Percentiles rank a stretch among this genome's conserved stretches.
These are phyloP conservation scores for Meandrusa payeni DNA, from an alignment of 2,888 invertebrate genomes.

Conservation along the genomic window DNA sequence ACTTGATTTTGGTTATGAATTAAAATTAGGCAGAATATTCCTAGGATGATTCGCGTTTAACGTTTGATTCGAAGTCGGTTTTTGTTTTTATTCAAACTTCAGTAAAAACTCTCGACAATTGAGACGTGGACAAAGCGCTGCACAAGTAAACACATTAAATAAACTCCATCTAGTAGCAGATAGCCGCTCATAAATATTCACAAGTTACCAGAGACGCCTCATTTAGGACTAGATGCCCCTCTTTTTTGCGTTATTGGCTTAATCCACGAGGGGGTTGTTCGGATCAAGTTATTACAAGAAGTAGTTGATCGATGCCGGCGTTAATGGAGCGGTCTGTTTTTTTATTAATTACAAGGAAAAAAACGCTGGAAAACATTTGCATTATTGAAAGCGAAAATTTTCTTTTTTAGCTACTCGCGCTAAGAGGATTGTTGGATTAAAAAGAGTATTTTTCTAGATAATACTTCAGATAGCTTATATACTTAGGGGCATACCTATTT, in stretches of 20 bases:
- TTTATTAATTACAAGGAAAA: constrained; percentile 61
- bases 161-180: constrained; percentile 50
- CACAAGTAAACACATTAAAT: constrained; percentile 52
- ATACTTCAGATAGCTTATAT: too few relatives aligned
- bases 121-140: constrained; percentile 21
- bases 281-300: constrained; percentile 64
- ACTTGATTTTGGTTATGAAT: too few relatives aligned
- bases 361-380: constrained; percentile 14
- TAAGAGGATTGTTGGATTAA: too few relatives aligned
- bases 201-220: constrained; percentile 71
- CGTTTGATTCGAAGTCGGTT: too few relatives aligned
- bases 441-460: too few relatives aligned
- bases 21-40: too few relatives aligned
- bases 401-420: too few relatives aligned
- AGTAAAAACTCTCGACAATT: not conserved
- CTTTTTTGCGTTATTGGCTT: constrained; percentile 77
- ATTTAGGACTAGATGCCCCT: constrained; percentile 66
- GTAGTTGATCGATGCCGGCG: constrained; percentile 56
- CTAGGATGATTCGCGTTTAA: too few relatives aligned
- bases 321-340: constrained; percentile 72
- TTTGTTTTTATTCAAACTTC: too few relatives aligned
- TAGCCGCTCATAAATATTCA: constrained; percentile 77
- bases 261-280: constrained; percentile 70
- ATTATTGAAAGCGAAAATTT: too few relatives aligned
- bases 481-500: too few relatives aligned